phyloP scores from a whole-genome alignment of 2,113 vertebrate species.

The Sander lucioperca region DNA sequence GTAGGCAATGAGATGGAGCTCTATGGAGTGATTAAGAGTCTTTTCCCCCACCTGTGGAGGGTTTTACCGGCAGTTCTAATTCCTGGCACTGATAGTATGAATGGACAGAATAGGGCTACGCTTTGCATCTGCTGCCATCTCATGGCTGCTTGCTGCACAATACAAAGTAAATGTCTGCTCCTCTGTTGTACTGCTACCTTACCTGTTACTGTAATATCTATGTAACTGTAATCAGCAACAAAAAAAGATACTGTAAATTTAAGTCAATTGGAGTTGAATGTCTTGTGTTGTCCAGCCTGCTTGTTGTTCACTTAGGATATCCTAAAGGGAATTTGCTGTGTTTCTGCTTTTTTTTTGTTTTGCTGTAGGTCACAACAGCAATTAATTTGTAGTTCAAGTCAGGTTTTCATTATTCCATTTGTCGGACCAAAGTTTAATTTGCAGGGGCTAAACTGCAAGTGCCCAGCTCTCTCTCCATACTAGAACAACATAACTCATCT shows the following conservation, averaged over 20 bases:
- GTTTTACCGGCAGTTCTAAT: neutral
- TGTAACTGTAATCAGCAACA: neutral
- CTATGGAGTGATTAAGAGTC: neutral
- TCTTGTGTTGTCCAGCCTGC: neutral
- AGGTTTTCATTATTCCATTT: neutral
- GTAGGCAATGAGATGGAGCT: neutral
- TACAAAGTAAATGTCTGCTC: neutral
- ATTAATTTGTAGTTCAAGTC: neutral
- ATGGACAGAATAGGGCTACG: slow-evolving; percentile 1
- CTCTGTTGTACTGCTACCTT: no score
- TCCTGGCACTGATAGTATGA: neutral
- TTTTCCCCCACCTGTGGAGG: slow-evolving; percentile 8
- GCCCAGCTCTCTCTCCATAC: neutral
- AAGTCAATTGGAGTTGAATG: neutral
- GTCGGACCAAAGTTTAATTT: neutral
- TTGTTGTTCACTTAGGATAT: neutral
- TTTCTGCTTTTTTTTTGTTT: neutral
- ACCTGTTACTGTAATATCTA: neutral
- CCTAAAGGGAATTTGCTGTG: neutral
- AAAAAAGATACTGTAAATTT: no score
- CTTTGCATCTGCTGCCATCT: slow-evolving; percentile 78
- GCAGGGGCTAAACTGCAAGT: neutral
- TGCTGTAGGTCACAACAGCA: neutral
- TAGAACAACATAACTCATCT: neutral
- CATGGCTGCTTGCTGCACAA: slow-evolving; percentile 48